A percentile compares a stretch with the other conserved stretches of the same genome.
Evolutionary conservation across 2,888 invertebrate genomes (phyloP).

Genomic region (Lasioglossum pauxillum): DNA sequence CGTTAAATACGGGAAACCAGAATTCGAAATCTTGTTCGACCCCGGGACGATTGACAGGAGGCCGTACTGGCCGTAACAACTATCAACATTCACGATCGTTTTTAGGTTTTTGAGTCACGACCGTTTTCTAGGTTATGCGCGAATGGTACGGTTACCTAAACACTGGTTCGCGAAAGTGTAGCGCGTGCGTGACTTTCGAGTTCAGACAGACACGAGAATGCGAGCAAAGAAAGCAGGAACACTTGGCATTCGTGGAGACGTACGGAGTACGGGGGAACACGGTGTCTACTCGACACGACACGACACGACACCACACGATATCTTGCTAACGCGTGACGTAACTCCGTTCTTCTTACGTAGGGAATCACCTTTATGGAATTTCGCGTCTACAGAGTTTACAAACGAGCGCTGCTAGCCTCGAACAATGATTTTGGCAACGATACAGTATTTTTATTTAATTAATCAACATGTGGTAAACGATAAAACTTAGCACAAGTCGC

Average conservation of each 20-base stretch:
- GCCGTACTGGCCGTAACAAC: conserved; percentile 52
- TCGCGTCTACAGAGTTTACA: conserved; percentile 45
- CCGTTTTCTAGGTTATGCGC: conserved; percentile 70
- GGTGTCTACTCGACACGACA: conserved; percentile 45
- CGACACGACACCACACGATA: conserved; percentile 54
- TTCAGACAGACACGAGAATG: conserved; percentile 59
- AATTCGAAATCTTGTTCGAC: conserved; percentile 48
- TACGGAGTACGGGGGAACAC: conserved; percentile 53
- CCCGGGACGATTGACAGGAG: conserved; percentile 49
- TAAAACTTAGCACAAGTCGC: conserved; percentile 75
- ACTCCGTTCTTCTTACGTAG: conserved; percentile 64
- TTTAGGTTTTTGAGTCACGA: conserved; percentile 44
- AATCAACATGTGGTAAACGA: conserved; percentile 80
- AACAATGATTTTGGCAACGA: conserved; percentile 60
- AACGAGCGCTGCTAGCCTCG: conserved; percentile 56
- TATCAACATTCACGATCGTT: conserved; percentile 68
- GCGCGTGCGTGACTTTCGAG: conserved; percentile 64
- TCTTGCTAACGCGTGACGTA: conserved; percentile 71
- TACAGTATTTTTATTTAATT: conserved; percentile 71
- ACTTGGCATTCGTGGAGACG: conserved; percentile 59
- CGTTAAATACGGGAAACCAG: conserved; percentile 31
- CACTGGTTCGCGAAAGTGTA: conserved; percentile 47
- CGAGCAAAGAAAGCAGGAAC: conserved; percentile 57
- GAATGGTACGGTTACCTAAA: conserved; percentile 46
- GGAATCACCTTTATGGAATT: conserved; percentile 48